These are phyloP conservation scores for Pampusana beccarii DNA, from an alignment of 2,113 vertebrate species.

Conservation along the genomic window DNA sequence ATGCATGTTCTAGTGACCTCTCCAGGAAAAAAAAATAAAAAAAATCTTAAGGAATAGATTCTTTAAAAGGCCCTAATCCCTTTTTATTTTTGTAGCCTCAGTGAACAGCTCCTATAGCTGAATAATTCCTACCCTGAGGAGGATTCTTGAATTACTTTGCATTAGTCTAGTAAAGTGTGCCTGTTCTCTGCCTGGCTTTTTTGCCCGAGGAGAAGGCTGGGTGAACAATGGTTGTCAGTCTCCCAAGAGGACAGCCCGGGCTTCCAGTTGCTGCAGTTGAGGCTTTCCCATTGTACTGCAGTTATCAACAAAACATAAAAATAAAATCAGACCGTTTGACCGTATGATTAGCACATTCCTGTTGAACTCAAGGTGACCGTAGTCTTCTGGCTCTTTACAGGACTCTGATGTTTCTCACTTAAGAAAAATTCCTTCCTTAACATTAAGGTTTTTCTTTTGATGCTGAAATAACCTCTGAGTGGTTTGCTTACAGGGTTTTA, in stretches of 20 bases:
- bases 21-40: neutral
- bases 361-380: conserved; percentile 50
- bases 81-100: conserved; percentile 50
- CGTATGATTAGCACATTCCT: conserved; percentile 37
- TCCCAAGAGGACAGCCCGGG: neutral
- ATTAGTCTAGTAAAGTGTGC: conserved; percentile 53
- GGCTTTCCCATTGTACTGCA: neutral
- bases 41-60: conserved; percentile 20
- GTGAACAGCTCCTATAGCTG: conserved; percentile 39
- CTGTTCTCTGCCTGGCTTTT: conserved; percentile 43
- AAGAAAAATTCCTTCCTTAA: neutral
- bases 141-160: conserved; percentile 60
- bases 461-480: neutral
- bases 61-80: conserved; percentile 44
- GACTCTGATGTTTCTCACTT: neutral
- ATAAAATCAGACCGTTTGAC: conserved; percentile 54
- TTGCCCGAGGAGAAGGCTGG: conserved; percentile 19
- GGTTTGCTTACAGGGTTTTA: neutral
- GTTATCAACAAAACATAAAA: conserved; percentile 31
- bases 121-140: conserved; percentile 68
- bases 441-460: neutral
- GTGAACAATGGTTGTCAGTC: conserved; percentile 26
- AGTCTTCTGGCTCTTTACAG: neutral
- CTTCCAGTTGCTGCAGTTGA: neutral
- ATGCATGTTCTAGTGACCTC: conserved; percentile 31